Evolutionary conservation across 2,797 vertebrate species (phyloP).

Genomic region (Sebastes matsubarae): DNA sequence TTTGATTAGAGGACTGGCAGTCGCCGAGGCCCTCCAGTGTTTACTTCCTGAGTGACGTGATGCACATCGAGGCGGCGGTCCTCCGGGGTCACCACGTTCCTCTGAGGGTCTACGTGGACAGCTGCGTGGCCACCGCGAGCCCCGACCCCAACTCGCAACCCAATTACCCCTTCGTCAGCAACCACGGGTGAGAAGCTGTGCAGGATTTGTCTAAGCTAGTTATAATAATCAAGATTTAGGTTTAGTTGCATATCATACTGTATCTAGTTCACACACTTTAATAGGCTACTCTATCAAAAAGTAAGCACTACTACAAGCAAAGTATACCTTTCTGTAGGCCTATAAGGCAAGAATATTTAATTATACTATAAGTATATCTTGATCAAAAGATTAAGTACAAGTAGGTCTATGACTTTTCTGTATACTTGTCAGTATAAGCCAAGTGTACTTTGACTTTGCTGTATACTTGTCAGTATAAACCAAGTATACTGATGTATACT

Average conservation of each 20-base stretch:
- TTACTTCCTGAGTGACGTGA: conserved; percentile 60
- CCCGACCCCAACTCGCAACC: conserved; percentile 30
- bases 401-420: too few relatives aligned
- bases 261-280: too few relatives aligned
- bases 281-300: too few relatives aligned
- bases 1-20: conserved; percentile 76
- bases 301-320: too few relatives aligned
- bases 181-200: conserved; percentile 65
- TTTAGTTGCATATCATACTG: not conserved
- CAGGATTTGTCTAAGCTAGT: not conserved
- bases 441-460: too few relatives aligned
- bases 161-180: conserved; percentile 66
- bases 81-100: conserved; percentile 54
- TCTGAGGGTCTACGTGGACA: conserved; percentile 70
- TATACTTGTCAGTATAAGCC: too few relatives aligned
- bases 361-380: too few relatives aligned
- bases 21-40: conserved; percentile 52
- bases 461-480: too few relatives aligned
- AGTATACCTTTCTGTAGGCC: too few relatives aligned
- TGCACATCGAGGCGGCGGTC: conserved; percentile 67
- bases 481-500: too few relatives aligned
- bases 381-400: too few relatives aligned
- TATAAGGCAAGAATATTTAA: too few relatives aligned
- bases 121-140: conserved; percentile 61
- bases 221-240: not conserved